Base-by-base conservation (phyloP, 30 jellyfish, hydroid and myxozoan species). In the Mastigias papua region DNA sequence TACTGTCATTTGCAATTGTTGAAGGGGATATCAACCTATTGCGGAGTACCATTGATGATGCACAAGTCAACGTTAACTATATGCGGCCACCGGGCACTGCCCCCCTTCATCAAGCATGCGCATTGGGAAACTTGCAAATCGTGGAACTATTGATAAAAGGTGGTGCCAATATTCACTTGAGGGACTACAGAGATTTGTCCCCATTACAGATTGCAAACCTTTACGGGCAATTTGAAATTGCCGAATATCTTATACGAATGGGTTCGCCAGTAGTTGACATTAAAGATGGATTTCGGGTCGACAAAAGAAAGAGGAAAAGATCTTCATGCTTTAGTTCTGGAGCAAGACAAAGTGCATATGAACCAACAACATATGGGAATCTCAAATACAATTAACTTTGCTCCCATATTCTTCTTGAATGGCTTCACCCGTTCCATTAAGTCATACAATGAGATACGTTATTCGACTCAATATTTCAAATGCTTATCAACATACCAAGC, bases 21-120 rank as follows among this genome's bases (percentile, higher is more conserved):
- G 95, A 86, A 66, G 62, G 83, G 42, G 90, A 86, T 62, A n/a
- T 65, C 22, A 57, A 76, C 23, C 34, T 86, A 34, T 71, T 76
- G 21, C 26, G 48, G 29, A 63, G 90, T 30, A 49, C 76, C n/a
- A 22, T 86, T 54, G 73, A 23, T n/a, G 71, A 73, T 15, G 34
- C 83, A 28, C 63, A 48, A 34, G 95, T 77, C 7, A 50, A 86
- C 51, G 78, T 86, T 20, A 76, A 86, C 58, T 63, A 76, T 49
- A 28, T 73, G 50, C 87, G 95, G 1, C 95, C 95, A 13, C 95
- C 95, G 16, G 95, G 95, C 7, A 64, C 63, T 1, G 87, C 90
- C 1, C 78, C 95, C 9, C 71, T 86, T 20, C 95, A 86, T 46
- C 89, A 86, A 49, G 95, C 95, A 23, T 86, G 95, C 22, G 66